A percentile compares a stretch with the other conserved stretches of the same genome.
phyloP scores from a whole-genome alignment of 2,113 vertebrate species.

The Syrmaticus mikado region DNA sequence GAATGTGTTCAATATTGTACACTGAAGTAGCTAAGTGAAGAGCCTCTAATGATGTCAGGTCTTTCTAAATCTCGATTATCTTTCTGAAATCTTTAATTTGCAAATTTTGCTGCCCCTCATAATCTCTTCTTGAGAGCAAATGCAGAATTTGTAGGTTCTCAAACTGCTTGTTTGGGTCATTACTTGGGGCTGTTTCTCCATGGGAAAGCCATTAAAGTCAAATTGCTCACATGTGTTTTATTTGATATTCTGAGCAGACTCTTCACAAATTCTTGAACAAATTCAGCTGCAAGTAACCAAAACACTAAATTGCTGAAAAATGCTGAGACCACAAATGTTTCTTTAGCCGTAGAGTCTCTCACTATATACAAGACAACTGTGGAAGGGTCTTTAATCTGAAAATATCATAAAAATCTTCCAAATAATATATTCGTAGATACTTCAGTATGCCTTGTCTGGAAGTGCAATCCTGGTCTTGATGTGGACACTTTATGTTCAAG shows the following conservation, averaged over 20 bases:
- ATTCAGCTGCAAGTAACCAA: background rate
- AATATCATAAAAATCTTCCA: background rate
- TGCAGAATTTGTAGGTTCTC: background rate
- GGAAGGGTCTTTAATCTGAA: background rate
- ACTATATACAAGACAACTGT: background rate
- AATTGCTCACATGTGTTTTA: background rate
- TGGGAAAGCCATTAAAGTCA: background rate
- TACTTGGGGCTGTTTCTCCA: background rate
- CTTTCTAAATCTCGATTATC: background rate
- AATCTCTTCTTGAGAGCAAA: background rate
- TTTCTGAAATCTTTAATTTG: background rate
- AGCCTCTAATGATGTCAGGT: background rate
- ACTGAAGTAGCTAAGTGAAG: background rate
- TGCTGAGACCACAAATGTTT: background rate
- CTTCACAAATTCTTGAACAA: background rate
- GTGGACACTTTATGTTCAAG: background rate
- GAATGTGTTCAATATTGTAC: background rate
- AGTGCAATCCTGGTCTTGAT: background rate
- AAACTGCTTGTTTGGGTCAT: fast-evolving
- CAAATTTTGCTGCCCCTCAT: background rate
- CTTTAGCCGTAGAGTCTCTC: background rate
- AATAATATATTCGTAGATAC: background rate
- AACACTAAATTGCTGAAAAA: background rate
- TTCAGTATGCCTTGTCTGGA: background rate
- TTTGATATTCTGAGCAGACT: slow-evolving; percentile 18